Percentiles rank a stretch among this genome's conserved stretches.
phyloP scores from a whole-genome alignment of 1,140 invertebrate genomes.

The Euwallacea similis region DNA sequence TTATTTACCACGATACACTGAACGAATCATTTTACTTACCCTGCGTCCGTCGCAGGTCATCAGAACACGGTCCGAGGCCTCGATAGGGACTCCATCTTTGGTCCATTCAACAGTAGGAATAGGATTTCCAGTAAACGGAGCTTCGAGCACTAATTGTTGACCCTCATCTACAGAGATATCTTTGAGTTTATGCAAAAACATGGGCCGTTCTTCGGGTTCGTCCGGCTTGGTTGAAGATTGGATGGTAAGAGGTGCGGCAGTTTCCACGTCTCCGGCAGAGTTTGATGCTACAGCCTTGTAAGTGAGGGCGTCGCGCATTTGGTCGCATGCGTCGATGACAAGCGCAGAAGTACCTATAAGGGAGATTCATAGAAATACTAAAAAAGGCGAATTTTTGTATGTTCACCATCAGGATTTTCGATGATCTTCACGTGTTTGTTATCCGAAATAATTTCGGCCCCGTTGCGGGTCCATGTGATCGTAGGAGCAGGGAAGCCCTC shows the following conservation, averaged over 20 bases:
- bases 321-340: conserved; percentile 62
- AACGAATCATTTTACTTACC: conserved; percentile 50
- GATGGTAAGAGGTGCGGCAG: conserved; percentile 70
- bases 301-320: conserved; percentile 69
- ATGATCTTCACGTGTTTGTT: conserved; percentile 67
- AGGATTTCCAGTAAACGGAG: conserved; percentile 81
- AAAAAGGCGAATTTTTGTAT: background rate
- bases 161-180: conserved; percentile 80
- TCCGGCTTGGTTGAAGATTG: conserved; percentile 57
- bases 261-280: conserved; percentile 69
- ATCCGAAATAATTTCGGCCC: conserved; percentile 74
- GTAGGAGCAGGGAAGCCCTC: conserved; percentile 72
- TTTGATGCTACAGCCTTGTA: conserved; percentile 78
- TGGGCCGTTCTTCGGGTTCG: conserved; percentile 70
- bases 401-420: conserved; percentile 65
- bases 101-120: conserved; percentile 82
- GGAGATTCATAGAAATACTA: background rate
- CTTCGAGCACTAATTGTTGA: conserved; percentile 64
- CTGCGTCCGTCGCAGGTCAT: conserved; percentile 81
- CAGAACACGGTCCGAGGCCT: conserved; percentile 65
- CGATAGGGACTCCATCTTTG: conserved; percentile 72
- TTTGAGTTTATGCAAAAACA: conserved; percentile 72
- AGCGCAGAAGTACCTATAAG: conserved; percentile 59
- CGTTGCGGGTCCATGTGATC: conserved; percentile 77
- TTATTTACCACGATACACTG: background rate